Percentiles rank a stretch among this genome's conserved stretches.
phyloP scores from a whole-genome alignment of 2,888 invertebrate species.

The Norana najaformis region DNA sequence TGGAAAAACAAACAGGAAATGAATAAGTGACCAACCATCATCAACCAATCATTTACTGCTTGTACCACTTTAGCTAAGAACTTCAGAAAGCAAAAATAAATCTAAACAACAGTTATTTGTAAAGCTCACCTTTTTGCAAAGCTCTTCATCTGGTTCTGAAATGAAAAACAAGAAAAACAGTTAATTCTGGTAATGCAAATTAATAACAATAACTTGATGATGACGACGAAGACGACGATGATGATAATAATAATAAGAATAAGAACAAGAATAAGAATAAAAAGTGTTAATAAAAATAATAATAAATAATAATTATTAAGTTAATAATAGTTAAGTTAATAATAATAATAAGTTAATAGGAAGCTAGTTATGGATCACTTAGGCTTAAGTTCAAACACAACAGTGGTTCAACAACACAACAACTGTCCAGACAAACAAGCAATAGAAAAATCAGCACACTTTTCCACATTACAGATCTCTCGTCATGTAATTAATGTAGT shows the following conservation, averaged over 20 bases:
- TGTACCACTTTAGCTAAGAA: not conserved
- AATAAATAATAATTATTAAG: too few species aligned
- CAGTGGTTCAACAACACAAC: not conserved
- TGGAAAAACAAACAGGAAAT: not conserved
- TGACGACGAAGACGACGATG: too few species aligned
- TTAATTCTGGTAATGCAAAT: not conserved
- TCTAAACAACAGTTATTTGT: not conserved
- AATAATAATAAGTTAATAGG: too few species aligned
- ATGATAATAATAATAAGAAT: too few species aligned
- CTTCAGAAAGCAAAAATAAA: not conserved
- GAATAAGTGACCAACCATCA: not conserved
- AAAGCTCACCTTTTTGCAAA: conserved; percentile 1
- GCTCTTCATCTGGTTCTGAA: conserved; percentile 20
- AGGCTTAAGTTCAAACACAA: not conserved
- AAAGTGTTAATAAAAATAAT: too few species aligned
- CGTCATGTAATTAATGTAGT: not conserved
- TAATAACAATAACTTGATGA: too few species aligned
- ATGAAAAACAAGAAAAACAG: not conserved
- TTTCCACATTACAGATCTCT: not conserved
- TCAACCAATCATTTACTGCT: not conserved
- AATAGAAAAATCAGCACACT: not conserved
- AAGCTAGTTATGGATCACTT: too few species aligned
- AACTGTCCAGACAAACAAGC: not conserved
- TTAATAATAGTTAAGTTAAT: too few species aligned
- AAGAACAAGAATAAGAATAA: too few species aligned